phyloP scores from a whole-genome alignment of 2,113 vertebrate species.

The Vimba vimba region DNA sequence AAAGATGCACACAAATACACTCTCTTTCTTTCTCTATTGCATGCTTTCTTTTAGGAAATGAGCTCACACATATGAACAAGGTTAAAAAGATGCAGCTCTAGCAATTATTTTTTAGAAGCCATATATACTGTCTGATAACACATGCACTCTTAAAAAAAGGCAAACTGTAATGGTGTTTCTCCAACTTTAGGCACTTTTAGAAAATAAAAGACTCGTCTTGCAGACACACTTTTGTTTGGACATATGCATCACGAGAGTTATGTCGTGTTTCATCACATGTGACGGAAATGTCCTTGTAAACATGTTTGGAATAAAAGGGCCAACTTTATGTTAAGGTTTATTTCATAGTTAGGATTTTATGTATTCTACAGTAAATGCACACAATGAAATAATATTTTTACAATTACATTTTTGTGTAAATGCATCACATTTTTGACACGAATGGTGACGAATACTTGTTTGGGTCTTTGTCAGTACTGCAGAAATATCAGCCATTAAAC shows the following conservation, averaged over 20 bases:
- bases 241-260: background rate
- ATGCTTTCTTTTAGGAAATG: background rate
- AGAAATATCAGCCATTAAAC: too few species aligned
- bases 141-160: background rate
- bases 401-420: background rate
- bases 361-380: background rate
- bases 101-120: conserved; percentile 13
- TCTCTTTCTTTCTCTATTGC: conserved; percentile 8
- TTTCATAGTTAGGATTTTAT: background rate
- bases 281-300: too few species aligned
- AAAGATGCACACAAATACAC: background rate
- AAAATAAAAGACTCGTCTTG: background rate
- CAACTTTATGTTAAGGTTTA: too few species aligned
- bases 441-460: too few species aligned
- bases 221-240: background rate
- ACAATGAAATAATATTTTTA: background rate
- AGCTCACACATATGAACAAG: background rate
- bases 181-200: background rate
- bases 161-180: background rate
- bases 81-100: background rate
- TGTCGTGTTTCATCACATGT: background rate
- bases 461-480: too few species aligned
- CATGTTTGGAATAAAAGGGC: too few species aligned
- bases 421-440: background rate
- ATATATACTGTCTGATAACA: background rate